A percentile compares a stretch with the other conserved stretches of the same genome.
Conservation (phyloP, 2,797 vertebrate genomes). For the Morus bassanus region DNA sequence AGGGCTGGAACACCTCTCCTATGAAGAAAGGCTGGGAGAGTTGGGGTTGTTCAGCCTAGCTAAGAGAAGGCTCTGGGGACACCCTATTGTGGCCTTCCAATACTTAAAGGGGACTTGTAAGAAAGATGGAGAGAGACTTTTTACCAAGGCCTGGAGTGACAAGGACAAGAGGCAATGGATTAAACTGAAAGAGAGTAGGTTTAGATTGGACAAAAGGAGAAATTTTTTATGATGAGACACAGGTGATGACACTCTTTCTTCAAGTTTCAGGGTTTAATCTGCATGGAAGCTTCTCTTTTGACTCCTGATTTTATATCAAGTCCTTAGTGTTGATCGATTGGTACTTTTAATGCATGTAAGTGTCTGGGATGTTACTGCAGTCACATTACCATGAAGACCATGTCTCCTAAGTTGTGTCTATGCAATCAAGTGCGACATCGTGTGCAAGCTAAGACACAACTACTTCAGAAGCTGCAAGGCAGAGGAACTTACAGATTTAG, state of each 20-base stretch:
- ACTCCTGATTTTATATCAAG: background rate
- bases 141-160: background rate
- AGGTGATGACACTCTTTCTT: background rate
- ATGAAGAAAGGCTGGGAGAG: background rate
- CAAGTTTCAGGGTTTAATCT: background rate
- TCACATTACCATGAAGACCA: background rate
- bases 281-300: background rate
- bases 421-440: rapidly evolving
- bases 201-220: background rate
- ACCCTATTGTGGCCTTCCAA: background rate
- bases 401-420: background rate
- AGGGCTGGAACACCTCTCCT: background rate
- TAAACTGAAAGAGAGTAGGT: background rate
- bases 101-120: background rate
- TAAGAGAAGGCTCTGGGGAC: background rate
- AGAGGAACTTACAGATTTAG: background rate
- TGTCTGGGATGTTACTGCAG: background rate
- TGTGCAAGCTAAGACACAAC: background rate
- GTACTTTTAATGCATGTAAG: background rate
- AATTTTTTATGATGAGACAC: background rate
- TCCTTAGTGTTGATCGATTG: no score
- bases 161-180: background rate
- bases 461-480: background rate
- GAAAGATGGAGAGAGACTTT: background rate
- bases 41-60: background rate